Base-by-base conservation (phyloP, 1,140 invertebrate species). In the Sycophila sp. region DNA sequence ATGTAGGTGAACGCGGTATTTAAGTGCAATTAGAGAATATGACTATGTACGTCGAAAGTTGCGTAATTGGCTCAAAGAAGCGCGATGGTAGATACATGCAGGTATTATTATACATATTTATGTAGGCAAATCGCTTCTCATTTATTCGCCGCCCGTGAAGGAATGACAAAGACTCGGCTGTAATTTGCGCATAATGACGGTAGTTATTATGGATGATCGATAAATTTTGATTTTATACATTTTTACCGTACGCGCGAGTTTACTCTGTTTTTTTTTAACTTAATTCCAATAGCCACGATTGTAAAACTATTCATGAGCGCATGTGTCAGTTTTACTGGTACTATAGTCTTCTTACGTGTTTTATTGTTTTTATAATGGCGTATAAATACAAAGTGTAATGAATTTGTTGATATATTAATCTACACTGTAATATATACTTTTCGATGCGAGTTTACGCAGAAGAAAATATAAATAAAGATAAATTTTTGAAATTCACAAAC, bases 41-140 rank as follows among this genome's bases (percentile, higher is more conserved):
- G 30, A 58, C 60, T 70, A 60, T 70, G 51, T 58, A 58, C 42
- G 60, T 70, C 59, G 38, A 63, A 70, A 45, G 60, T 70, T 70
- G 59, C 68, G 51, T 49, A 64, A 70, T 70, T 64, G 40, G 51
- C 60, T 45, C 68, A 70, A 64, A 70, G 60, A 58, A 63, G 58
- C 47, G 36, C 56, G 56, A 51, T 51, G 26, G 22, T 60, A 34
- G 40, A 59, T 49, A 19, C 7, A 42, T 64, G 59, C 30, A 26
- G 49, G 58, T 69, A 63, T 69, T 63, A 69, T 69, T 69, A 69
- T 63, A 63, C n/a, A n/a, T 56, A 69, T 19, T 62, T 69, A 58
- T 26, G 42, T 45, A 60, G 53, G 63, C 53, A 72, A 72, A 62
- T 69, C 60, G 59, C 59, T 68, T 51, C 65, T 64, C 60, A 64